Percentiles rank a stretch among this genome's conserved stretches.
These are phyloP conservation scores for Mola mola DNA, from an alignment of 2,113 vertebrate genomes.

Conservation along the genomic window DNA sequence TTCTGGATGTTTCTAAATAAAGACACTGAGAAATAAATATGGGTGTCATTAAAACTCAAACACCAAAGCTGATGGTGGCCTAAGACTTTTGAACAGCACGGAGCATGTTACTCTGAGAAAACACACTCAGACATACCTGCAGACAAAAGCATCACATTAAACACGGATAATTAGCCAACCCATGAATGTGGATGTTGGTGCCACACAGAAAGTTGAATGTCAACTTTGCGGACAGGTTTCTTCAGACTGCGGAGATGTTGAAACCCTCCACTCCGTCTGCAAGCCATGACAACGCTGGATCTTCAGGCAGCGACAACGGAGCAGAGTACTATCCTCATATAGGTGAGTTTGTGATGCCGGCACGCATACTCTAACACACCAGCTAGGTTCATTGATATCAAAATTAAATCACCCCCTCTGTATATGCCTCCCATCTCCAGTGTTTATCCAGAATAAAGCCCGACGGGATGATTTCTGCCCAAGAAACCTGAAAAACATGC, in stretches of 20 bases:
- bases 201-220: no score
- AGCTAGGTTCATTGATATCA: background rate
- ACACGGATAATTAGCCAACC: no score
- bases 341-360: conserved; percentile 42
- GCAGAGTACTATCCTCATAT: conserved; percentile 88
- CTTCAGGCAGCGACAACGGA: conserved; percentile 85
- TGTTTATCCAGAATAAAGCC: conserved; percentile 92
- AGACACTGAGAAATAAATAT: no score
- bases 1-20: no score
- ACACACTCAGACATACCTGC: no score
- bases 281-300: conserved; percentile 87
- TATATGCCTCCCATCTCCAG: conserved; percentile 59
- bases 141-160: no score
- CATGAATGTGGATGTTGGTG: no score
- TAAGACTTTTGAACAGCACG: no score
- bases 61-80: no score
- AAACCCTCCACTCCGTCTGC: conserved; percentile 92
- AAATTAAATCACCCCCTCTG: background rate
- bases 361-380: rapidly evolving
- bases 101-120: no score
- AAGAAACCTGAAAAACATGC: conserved; percentile 88
- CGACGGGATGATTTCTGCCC: conserved; percentile 90
- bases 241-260: conserved; percentile 93
- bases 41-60: no score
- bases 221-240: conserved; percentile 80